A percentile compares a stretch with the other conserved stretches of the same genome.
These are phyloP conservation scores for Leucania comma DNA, from an alignment of 2,888 invertebrate genomes.

Conservation along the genomic window DNA sequence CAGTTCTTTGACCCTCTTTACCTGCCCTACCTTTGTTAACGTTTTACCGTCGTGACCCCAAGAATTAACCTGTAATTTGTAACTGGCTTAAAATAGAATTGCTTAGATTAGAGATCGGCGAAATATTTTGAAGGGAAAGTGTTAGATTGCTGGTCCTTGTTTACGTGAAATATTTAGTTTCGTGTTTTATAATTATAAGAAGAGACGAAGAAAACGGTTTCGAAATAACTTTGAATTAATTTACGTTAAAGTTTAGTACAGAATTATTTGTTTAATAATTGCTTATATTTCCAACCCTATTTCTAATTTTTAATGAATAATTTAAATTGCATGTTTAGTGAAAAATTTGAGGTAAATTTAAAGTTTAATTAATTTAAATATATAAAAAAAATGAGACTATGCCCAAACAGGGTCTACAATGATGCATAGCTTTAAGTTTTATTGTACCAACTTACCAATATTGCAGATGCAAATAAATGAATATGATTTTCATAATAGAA, in stretches of 20 bases:
- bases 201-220: not conserved
- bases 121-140: slow-evolving; percentile 24
- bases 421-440: no score
- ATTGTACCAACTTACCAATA: no score
- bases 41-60: slow-evolving; percentile 37
- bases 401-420: no score
- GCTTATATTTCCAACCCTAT: no score
- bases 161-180: not conserved
- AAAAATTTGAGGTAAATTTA: no score
- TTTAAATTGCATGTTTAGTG: no score
- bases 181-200: not conserved
- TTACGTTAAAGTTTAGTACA: not conserved
- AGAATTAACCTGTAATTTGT: slow-evolving; percentile 51
- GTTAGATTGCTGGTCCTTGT: not conserved
- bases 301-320: no score
- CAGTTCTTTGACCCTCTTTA: slow-evolving; percentile 46
- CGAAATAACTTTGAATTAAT: not conserved
- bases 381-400: no score
- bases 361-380: no score
- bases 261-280: no score
- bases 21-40: slow-evolving; percentile 30
- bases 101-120: slow-evolving; percentile 20
- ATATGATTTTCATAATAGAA: no score
- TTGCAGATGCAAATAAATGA: no score
- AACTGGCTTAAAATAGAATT: slow-evolving; percentile 42